phyloP scores from a whole-genome alignment of 2,888 invertebrate genomes.

The Ectropis crepuscularia region DNA sequence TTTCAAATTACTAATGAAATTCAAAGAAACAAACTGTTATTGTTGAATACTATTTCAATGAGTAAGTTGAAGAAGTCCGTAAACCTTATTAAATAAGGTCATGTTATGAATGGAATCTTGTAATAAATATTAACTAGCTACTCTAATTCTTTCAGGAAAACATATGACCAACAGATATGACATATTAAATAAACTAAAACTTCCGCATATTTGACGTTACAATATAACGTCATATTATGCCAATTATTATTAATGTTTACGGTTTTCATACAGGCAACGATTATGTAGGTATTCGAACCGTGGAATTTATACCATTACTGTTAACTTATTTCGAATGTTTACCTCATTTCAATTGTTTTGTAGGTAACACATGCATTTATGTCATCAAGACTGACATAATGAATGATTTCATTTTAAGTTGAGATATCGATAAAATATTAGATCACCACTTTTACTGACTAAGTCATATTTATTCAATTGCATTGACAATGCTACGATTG shows the following conservation, averaged over 20 bases:
- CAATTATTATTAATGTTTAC: no score
- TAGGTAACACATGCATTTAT: neutral
- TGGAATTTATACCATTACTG: neutral
- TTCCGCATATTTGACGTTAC: conserved; percentile 13
- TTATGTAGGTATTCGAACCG: no score
- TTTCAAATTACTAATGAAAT: no score
- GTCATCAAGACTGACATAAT: conserved; percentile 20
- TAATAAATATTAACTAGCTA: no score
- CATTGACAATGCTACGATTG: conserved; percentile 20
- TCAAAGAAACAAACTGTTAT: no score
- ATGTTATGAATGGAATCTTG: no score
- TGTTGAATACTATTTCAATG: no score
- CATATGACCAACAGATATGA: conserved; percentile 1
- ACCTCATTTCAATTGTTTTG: conserved; percentile 26
- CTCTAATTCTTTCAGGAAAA: conserved; percentile 2
- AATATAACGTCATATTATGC: no score
- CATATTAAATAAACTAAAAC: conserved; percentile 3
- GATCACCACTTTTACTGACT: conserved; percentile 41
- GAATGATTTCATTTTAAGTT: conserved; percentile 17
- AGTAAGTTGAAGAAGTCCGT: no score
- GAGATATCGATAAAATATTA: conserved; percentile 35
- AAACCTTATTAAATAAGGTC: no score
- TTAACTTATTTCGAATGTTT: conserved; percentile 22
- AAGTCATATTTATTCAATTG: conserved; percentile 20
- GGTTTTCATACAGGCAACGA: no score